phyloP scores from a whole-genome alignment of 2,888 invertebrate species.

The Chironomus riparius region DNA sequence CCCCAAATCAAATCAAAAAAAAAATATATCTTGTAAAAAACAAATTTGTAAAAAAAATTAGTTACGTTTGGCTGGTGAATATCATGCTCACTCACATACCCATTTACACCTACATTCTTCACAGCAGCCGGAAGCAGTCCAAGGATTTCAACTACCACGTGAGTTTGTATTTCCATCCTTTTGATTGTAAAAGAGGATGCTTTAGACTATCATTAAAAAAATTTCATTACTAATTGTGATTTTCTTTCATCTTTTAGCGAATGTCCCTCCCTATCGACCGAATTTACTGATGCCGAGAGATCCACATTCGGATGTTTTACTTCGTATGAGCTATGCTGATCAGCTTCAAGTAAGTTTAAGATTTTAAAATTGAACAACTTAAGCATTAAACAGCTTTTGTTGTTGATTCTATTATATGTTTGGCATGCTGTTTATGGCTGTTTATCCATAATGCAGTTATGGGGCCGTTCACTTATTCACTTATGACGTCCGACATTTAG shows the following conservation, averaged over 20 bases:
- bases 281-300: constrained; percentile 45
- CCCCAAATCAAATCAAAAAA: neutral
- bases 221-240: neutral
- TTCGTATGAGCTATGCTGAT: constrained; percentile 44
- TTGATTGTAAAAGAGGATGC: neutral
- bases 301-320: constrained; percentile 43
- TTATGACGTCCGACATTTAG: no score
- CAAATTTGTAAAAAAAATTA: constrained; percentile 34
- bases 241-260: constrained; percentile 34
- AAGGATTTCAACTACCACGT: constrained; percentile 53
- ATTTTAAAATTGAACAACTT: constrained; percentile 28
- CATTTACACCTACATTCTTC: constrained; percentile 83
- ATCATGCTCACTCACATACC: constrained; percentile 87
- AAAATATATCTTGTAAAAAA: neutral
- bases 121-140: constrained; percentile 58
- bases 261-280: constrained; percentile 44
- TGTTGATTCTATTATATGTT: no score
- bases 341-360: constrained; percentile 41
- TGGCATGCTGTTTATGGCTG: no score
- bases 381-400: no score
- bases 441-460: no score
- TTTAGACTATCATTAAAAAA: neutral
- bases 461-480: no score
- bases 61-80: constrained; percentile 91
- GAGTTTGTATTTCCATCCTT: constrained; percentile 41